Evolutionary conservation across 2,113 vertebrate species (phyloP), one percentile per base, ranked within the genome.

Genomic region (Mobula birostris): DNA sequence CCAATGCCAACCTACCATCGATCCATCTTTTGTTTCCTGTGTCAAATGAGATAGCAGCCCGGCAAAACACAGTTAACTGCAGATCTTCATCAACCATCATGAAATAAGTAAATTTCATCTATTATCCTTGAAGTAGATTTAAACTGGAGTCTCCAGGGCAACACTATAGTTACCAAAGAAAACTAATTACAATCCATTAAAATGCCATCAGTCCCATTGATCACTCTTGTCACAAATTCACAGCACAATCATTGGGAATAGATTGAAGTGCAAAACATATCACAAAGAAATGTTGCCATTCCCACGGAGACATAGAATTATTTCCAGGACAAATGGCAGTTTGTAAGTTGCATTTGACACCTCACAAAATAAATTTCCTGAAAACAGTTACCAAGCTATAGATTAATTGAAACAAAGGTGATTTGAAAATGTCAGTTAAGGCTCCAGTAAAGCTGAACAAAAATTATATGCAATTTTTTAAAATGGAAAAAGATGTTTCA

Each of bases 111-210:
- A 70, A 32, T 93, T 70, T 14, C 68, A 74, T 74, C 90, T 70
- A 40, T 24, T 56, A 48, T 74, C 90, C 36, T 74, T 74, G 90
- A 68, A 36, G 32, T 74, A 12, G 32, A 48, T 74, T 74, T 36
- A 93, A 72, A 74, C 90, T 48, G 0, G 66, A 32, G 68, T 93
- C 90, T 93, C 90, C 90, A 72, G 29, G 85, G 90, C 68, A 74
- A 93, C 68, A 74, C 2, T 72, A 32, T 36, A 70, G 63, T 93
- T 74, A 48, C 90, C 70, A 74, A 72, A 24, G 90, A 93, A 93
- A 93, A 70, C 90, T 74, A 93, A 93, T 93, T 70, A 91, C 88
- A 70, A 91, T 91, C 88, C 88, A 70, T 91, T 93, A 74, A 93
- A 72, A 93, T 72, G 36, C 36, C 68, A 48, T 74, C 90, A 93